Percentiles rank a stretch among this genome's conserved stretches.
Conservation (phyloP, 2,888 invertebrate genomes). For the Sminthurides aquaticus region DNA sequence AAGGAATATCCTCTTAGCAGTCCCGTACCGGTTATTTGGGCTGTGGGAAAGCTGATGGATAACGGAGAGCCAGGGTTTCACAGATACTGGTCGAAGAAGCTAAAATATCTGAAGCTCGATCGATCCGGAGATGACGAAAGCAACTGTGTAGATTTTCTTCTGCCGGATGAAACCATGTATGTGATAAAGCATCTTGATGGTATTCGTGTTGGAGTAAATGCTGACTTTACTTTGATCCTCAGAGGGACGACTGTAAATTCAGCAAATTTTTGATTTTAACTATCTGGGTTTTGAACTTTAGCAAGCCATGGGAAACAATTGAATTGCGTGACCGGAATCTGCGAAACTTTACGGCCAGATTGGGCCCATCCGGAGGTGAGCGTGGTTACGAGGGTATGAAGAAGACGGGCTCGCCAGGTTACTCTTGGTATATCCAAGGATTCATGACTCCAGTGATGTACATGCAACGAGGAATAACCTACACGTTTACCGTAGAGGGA, state of each 20-base stretch:
- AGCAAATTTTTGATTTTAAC: slow-evolving; percentile 32
- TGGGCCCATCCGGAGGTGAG: slow-evolving; percentile 76
- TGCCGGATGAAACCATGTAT: slow-evolving; percentile 17
- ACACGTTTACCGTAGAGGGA: slow-evolving; percentile 70
- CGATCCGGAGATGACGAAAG: slow-evolving; percentile 17
- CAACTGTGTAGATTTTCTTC: slow-evolving; percentile 25
- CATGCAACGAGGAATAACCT: slow-evolving; percentile 73
- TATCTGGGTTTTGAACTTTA: slow-evolving; percentile 31
- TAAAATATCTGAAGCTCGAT: slow-evolving; percentile 19
- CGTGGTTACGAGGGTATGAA: slow-evolving; percentile 69
- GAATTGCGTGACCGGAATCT: slow-evolving; percentile 56
- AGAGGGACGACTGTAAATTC: too few relatives aligned
- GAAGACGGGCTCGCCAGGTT: slow-evolving; percentile 53
- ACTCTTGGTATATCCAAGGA: slow-evolving; percentile 91
- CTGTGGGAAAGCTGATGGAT: slow-evolving; percentile 66
- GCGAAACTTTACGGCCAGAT: slow-evolving; percentile 67
- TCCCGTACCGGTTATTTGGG: slow-evolving; percentile 67
- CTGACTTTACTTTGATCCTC: too few relatives aligned
- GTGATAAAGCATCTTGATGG: slow-evolving; percentile 6
- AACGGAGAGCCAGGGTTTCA: slow-evolving; percentile 76
- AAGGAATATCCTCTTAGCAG: slow-evolving; percentile 46
- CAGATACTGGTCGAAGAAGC: slow-evolving; percentile 63
- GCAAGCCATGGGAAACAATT: slow-evolving; percentile 51
- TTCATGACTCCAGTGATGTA: slow-evolving; percentile 78
- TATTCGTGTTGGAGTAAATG: too few relatives aligned